These are phyloP conservation scores for Tetrao urogallus DNA, from an alignment of 2,113 vertebrate genomes.

Conservation along the genomic window DNA sequence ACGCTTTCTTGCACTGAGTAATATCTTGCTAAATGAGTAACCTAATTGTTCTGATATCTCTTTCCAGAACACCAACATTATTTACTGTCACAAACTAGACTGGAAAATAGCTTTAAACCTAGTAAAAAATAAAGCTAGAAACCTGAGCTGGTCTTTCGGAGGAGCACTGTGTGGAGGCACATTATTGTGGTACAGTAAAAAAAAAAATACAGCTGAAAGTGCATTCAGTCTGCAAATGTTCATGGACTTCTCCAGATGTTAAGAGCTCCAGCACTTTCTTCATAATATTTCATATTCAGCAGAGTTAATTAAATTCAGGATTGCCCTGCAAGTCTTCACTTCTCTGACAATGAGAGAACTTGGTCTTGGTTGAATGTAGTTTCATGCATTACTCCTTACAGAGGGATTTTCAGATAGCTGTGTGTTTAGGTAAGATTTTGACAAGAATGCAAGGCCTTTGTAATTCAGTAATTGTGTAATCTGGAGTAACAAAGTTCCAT, in stretches of 20 bases:
- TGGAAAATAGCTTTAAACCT: background rate
- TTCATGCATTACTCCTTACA: rapidly evolving
- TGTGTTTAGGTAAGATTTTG: background rate
- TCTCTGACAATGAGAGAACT: background rate
- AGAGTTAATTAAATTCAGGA: background rate
- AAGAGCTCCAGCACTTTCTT: background rate
- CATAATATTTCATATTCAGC: background rate
- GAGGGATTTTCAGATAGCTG: background rate
- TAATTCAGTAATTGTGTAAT: rapidly evolving
- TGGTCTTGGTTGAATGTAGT: background rate
- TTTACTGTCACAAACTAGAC: conserved; percentile 21
- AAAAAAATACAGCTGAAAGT: background rate
- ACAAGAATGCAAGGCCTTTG: background rate
- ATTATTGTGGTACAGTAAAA: background rate
- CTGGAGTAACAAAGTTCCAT: background rate
- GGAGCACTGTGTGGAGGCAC: background rate
- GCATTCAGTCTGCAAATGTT: background rate
- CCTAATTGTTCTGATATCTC: conserved; percentile 46
- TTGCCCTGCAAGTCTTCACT: background rate
- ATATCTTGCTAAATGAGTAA: conserved; percentile 29
- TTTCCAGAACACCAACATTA: conserved; percentile 22
- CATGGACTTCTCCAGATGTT: background rate
- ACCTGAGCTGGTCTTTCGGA: background rate
- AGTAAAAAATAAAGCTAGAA: background rate
- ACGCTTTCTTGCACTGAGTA: conserved; percentile 53